phyloP scores from a whole-genome alignment of 2,113 vertebrate species.

The Trematomus loennbergii region DNA sequence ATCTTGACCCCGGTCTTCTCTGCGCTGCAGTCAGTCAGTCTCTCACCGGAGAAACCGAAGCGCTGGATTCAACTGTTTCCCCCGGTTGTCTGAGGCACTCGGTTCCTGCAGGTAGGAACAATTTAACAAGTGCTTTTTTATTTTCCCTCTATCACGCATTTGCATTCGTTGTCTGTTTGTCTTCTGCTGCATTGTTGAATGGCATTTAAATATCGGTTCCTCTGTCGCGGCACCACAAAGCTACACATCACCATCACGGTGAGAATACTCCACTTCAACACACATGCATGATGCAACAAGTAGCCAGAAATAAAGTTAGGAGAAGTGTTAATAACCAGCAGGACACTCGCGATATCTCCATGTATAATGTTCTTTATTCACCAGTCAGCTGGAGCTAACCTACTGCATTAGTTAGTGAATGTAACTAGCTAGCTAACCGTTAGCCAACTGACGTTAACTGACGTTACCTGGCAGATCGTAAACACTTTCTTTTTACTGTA shows the following conservation, averaged over 20 bases:
- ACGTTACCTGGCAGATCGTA: too few relatives aligned
- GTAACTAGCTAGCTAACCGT: constrained; percentile 28
- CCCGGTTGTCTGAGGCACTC: background rate
- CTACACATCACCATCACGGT: background rate
- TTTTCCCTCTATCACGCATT: too few relatives aligned
- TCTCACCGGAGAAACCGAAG: constrained; percentile 16
- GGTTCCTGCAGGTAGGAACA: constrained; percentile 37
- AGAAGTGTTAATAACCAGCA: background rate
- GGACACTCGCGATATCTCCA: accelerated
- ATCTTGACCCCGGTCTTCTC: background rate
- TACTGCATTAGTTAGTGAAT: background rate
- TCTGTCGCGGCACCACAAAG: constrained; percentile 6
- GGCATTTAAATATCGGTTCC: constrained; percentile 13
- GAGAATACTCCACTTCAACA: background rate
- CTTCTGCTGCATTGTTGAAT: constrained; percentile 7
- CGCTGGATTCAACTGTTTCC: constrained; percentile 61
- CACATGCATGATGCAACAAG: constrained; percentile 43
- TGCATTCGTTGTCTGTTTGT: too few relatives aligned
- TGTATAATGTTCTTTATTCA: accelerated
- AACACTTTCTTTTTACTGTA: too few relatives aligned
- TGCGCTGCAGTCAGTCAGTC: constrained; percentile 6
- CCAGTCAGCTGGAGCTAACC: background rate
- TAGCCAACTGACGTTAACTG: too few relatives aligned
- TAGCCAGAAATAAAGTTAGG: constrained; percentile 17
- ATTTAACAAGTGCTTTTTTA: too few relatives aligned